Base-by-base conservation (phyloP, 2,113 vertebrate species). In the Myotis brandtii region DNA sequence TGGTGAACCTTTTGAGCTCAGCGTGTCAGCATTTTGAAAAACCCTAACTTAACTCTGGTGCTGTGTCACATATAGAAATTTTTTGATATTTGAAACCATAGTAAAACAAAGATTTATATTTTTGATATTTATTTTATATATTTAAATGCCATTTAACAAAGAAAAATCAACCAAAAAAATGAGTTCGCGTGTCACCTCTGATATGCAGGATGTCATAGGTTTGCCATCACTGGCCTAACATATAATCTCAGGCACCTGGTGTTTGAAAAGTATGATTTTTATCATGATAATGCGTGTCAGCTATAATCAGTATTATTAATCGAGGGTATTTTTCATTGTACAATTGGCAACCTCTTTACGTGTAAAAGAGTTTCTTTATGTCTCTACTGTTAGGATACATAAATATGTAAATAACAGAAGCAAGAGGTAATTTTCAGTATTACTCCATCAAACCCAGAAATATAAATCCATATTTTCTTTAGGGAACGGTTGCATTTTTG, bases 351-450 rank as follows among this genome's bases (percentile, higher is more conserved):
- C 85, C n/a, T 84, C 18, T 85, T 75, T 82, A 48, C 5, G 0
- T 52, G 52, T 89, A 76, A 95, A 91, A 91, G 56, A 91, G 56
- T 54, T 77, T 46, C n/a, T 66, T 93, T 82, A 72, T 88, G 34
- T 88, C 70, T 90, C 37, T 70, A 77, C 90, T 25, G 23, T 82
- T 66, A 88, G 3, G 30, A 70, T 94, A 89, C 25, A 77, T 34
- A 93, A 76, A 73, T 93, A 73, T 86, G 20, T 77, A 82, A 86
- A 92, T 90, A 14, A 79, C n/a, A 62, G 34, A 89, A 91, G 21
- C 17, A 25, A 56, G 37, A 72, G 9, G 48, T 62, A 54, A 95
- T 80, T 82, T 96, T 84, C 90, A 95, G 34, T 94, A 0, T 50
- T 89, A 82, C 46, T 59, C 59, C 70, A 92, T 88, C 67, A 86